A percentile compares a stretch with the other conserved stretches of the same genome.
Conservation (phyloP, 2,888 invertebrate species). For the Ganaspis brasiliensis region DNA sequence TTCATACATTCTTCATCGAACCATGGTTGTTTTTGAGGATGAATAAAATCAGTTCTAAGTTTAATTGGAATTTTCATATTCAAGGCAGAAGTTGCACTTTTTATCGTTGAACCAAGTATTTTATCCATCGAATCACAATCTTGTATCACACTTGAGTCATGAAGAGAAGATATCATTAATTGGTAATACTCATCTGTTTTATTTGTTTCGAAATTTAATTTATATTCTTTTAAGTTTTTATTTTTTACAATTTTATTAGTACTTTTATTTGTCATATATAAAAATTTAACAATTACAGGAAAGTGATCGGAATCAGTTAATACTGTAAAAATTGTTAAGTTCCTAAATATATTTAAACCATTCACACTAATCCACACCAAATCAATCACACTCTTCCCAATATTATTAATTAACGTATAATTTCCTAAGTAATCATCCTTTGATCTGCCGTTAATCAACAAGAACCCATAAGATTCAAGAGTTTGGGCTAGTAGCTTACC, state of each 20-base stretch:
- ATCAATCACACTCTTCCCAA: constrained; percentile 28
- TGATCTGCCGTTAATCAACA: constrained; percentile 21
- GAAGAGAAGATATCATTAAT: too few relatives aligned
- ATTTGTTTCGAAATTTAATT: neutral
- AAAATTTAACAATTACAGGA: neutral
- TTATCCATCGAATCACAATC: neutral
- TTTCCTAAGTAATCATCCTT: neutral
- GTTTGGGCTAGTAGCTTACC: neutral
- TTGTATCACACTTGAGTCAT: too few relatives aligned
- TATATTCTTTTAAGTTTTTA: neutral
- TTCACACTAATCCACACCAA: neutral
- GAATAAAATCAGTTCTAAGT: neutral
- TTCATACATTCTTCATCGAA: constrained; percentile 7
- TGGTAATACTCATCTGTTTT: too few relatives aligned
- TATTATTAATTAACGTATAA: neutral
- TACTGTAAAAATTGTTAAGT: neutral
- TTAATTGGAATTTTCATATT: neutral
- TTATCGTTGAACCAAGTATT: neutral
- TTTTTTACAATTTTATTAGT: neutral
- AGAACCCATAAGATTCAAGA: neutral
- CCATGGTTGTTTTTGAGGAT: constrained; percentile 1
- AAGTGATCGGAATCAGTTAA: neutral
- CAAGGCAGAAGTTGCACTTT: neutral
- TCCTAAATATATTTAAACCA: neutral
- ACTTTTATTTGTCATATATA: neutral